phyloP scores from a whole-genome alignment of 2,113 vertebrate species.

The Hydropotes inermis region DNA sequence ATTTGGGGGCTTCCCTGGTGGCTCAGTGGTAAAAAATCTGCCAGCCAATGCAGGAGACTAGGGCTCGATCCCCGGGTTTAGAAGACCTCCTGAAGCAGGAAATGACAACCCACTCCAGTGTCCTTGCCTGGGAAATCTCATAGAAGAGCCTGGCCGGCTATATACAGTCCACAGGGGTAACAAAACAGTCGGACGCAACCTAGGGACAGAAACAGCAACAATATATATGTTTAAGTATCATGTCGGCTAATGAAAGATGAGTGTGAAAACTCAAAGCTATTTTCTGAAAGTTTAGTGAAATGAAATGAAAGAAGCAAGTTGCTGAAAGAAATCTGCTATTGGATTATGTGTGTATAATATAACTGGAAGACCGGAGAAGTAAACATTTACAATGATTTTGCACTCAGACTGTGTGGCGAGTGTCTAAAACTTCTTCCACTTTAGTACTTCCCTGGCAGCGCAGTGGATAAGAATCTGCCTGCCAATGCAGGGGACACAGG shows the following conservation, averaged over 20 bases:
- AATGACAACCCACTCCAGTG: not conserved
- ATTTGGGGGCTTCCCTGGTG: not conserved
- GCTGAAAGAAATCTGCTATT: not conserved
- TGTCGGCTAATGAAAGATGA: not conserved
- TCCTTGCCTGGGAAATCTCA: not conserved
- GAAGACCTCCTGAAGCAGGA: not conserved
- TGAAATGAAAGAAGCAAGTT: conserved; percentile 9
- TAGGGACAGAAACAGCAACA: not conserved
- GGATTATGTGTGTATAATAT: not conserved
- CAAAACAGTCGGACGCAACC: not conserved
- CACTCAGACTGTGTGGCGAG: not conserved
- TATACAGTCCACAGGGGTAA: not conserved
- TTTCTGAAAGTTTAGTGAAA: conserved; percentile 28
- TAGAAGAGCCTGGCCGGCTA: not conserved
- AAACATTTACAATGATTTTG: not conserved
- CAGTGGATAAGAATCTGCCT: not conserved
- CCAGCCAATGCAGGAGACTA: not conserved
- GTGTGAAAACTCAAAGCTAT: conserved; percentile 18
- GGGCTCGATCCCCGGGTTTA: not conserved
- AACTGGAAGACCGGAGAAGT: not conserved
- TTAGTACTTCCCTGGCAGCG: not conserved
- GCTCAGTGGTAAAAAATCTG: not conserved
- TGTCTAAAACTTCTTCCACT: not conserved
- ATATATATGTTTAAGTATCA: not conserved
- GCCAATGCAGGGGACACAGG: not conserved